These are phyloP conservation scores for Helicoverpa assulta DNA, from an alignment of 2,888 invertebrate species.

Conservation along the genomic window DNA sequence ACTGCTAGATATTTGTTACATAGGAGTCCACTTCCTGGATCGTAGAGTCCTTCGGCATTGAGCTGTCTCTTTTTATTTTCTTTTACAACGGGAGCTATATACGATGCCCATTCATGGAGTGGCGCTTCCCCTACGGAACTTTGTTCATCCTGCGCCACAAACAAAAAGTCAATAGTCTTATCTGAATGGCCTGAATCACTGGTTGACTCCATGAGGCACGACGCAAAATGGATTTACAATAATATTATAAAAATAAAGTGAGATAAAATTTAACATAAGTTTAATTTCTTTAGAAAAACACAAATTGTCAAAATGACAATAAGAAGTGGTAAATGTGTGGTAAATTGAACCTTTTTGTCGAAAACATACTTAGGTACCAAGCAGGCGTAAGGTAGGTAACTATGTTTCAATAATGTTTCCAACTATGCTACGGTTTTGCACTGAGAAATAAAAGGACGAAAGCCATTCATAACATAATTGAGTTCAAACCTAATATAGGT, in stretches of 20 bases:
- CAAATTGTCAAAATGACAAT: constrained; percentile 18
- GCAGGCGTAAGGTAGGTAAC: too few relatives aligned
- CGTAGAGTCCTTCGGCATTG: constrained; percentile 60
- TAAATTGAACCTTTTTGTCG: neutral
- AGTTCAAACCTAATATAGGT: too few relatives aligned
- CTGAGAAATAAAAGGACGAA: too few relatives aligned
- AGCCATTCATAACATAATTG: too few relatives aligned
- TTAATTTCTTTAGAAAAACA: neutral
- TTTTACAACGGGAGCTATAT: constrained; percentile 43
- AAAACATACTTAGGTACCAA: too few relatives aligned
- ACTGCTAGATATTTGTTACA: constrained; percentile 66
- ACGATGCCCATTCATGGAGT: constrained; percentile 71
- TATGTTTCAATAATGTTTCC: too few relatives aligned
- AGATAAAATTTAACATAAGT: neutral
- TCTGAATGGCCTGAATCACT: neutral
- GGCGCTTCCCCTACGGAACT: constrained; percentile 65
- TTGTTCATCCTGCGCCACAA: constrained; percentile 37
- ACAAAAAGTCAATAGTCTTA: constrained; percentile 18
- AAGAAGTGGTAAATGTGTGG: neutral
- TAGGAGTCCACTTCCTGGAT: constrained; percentile 69
- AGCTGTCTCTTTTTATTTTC: constrained; percentile 63
- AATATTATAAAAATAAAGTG: constrained; percentile 6
- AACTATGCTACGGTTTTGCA: too few relatives aligned
- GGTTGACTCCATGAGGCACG: constrained; percentile 19
- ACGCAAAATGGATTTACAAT: neutral